phyloP scores from a whole-genome alignment of 2,113 vertebrate genomes.

The Larimichthys crocea region DNA sequence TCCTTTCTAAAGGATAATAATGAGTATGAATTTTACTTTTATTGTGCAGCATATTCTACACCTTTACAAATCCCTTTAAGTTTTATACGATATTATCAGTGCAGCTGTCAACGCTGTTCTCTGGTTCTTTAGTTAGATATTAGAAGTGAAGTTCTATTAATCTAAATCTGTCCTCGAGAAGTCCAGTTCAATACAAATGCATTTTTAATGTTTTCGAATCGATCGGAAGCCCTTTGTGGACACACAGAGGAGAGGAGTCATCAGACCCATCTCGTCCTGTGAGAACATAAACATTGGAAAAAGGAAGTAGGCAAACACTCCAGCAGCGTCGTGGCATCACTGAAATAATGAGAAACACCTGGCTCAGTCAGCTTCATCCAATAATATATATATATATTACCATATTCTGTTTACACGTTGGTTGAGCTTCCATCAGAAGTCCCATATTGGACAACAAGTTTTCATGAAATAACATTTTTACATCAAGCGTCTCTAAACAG shows the following conservation, averaged over 20 bases:
- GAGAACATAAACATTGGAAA: conserved; percentile 1
- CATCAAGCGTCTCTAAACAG: not conserved
- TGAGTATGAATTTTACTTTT: not conserved
- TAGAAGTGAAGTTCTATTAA: not conserved
- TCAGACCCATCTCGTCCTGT: not conserved
- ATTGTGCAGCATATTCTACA: not conserved
- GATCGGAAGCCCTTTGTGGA: not conserved
- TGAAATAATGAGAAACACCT: not conserved
- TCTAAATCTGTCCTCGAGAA: not conserved
- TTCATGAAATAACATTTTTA: not conserved
- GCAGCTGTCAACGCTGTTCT: not conserved
- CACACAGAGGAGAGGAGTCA: too few relatives aligned
- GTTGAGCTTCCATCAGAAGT: not conserved
- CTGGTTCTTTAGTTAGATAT: too few relatives aligned
- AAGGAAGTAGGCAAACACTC: not conserved
- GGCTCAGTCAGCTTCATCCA: not conserved
- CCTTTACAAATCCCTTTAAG: not conserved
- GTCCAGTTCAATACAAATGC: not conserved
- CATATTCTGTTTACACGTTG: not conserved
- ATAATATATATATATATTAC: not conserved
- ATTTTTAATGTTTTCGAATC: not conserved
- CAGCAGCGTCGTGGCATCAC: not conserved
- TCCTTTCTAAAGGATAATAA: not conserved
- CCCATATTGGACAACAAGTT: not conserved
- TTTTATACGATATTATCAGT: not conserved